Base-by-base conservation (phyloP, 2,113 vertebrate genomes). In the Gila orcuttii region DNA sequence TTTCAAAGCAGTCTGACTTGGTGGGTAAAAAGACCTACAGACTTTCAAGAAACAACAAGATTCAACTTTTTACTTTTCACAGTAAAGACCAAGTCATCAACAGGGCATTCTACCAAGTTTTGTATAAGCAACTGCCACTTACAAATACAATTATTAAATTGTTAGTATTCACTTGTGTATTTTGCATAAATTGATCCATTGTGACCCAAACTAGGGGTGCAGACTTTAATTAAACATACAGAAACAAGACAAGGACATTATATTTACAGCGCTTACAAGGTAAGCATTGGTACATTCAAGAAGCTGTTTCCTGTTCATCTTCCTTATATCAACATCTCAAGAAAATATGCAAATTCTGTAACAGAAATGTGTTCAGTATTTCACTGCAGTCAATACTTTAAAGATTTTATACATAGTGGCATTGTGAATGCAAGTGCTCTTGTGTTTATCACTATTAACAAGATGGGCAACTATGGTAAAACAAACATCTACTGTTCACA, bases 261-360 rank as follows among this genome's bases (percentile, higher is more conserved):
- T 86, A 87, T 89, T 86, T 90, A 90, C 88, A 90, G 68, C n/a
- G 87, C 86, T 83, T 86, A 85, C 83, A 88, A 78, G 52, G 82
- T 80, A 64, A 88, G 87, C 11, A 17, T 39, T 45, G 73, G 25
- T 87, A 90, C 87, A 90, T 90, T 90, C 87, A 86, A 64, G 69
- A 74, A 75, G 76, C 74, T 52, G 68, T 74, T 57, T 68, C 80
- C 69, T 83, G 31, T 39, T 75, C 52, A 31, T 47, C n/a, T 71
- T 81, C 50, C 66, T 71, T 71, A 2, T 57, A 50, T 84, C 71
- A 73, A 57, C 25, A 45, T 39, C 31, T 85, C 57, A 17, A 59
- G 50, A 64, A 60, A 76, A 57, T 85, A 84, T 47, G 68, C 9
- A 45, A 4, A 78, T 60, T 57, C 17, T 2, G 3, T 50, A 68